Evolutionary conservation across 2,797 vertebrate species (phyloP), one percentile per base, ranked within the genome.

Genomic region (Ataeniobius toweri): DNA sequence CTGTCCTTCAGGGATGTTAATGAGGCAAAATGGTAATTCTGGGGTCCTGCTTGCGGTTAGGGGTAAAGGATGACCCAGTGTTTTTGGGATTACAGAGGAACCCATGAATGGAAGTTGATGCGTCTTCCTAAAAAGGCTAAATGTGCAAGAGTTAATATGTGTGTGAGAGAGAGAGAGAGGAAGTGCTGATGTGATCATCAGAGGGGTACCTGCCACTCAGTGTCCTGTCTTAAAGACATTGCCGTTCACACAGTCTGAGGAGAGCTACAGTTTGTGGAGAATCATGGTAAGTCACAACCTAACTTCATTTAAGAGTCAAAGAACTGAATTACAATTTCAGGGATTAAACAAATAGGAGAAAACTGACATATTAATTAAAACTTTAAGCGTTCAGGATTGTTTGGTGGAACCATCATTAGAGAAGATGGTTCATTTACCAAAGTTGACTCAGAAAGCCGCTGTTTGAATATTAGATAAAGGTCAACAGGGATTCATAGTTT

Each of bases 101-200:
- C 2, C 13, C 5, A 12, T 44, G 41, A n/a, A 59, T 59, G 67
- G 67, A 71, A 77, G 41, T 36, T 8, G 58, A 59, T 50, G 18
- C 9, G 31, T 41, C 53, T 51, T 65, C 70, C 48, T 73, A 55
- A 73, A 55, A 73, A 73, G 61, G 77, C 31, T 28, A 69, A 20
- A 67, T 48, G 14, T 68, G 14, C 8, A 20, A 61, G 36, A n/a
- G 10, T 76, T 56, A 41, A 24, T 36, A 18, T 75, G 39, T 59
- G 41, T 28, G 56, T 18, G 61, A 26, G 58, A 61, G 51, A 26
- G 78, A 51, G 28, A 28, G 80, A 72, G 82, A 70, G 93, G 93
- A 91, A 94, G 91, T 93, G 90, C 91, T 92, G 90, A 77, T 91
- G 92, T 91, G 83, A 88, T 69, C 78, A 89, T 89, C 67, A 80